A percentile compares a stretch with the other conserved stretches of the same genome.
Conservation (phyloP, 2,888 invertebrate species). For the Dynastes grantii region DNA sequence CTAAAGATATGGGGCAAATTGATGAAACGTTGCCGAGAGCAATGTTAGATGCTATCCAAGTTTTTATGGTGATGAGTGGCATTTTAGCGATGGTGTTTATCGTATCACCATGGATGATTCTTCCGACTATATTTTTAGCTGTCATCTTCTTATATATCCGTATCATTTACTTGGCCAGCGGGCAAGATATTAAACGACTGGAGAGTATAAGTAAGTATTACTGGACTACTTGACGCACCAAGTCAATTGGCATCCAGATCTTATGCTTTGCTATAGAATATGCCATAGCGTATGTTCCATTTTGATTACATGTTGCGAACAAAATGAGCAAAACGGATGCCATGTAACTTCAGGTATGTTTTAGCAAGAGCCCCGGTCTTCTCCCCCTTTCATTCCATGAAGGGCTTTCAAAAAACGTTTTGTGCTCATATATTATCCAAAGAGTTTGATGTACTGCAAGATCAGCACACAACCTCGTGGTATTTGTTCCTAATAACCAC, state of each 20-base stretch:
- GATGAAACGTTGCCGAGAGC: slow-evolving; percentile 82
- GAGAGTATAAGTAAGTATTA: slow-evolving; percentile 71
- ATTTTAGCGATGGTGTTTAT: slow-evolving; percentile 82
- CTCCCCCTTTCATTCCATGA: too few species aligned
- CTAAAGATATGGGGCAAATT: slow-evolving; percentile 87
- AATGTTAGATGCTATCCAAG: slow-evolving; percentile 77
- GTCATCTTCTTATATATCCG: slow-evolving; percentile 78
- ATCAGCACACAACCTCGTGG: slow-evolving; percentile 78
- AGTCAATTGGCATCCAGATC: too few species aligned
- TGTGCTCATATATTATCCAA: slow-evolving; percentile 83
- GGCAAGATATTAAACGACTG: slow-evolving; percentile 81
- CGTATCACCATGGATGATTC: slow-evolving; percentile 79
- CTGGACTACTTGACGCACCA: too few species aligned
- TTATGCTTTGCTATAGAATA: not conserved
- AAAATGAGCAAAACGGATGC: not conserved
- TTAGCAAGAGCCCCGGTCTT: slow-evolving; percentile 91
- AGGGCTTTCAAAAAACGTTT: too few species aligned
- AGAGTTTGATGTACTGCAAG: slow-evolving; percentile 84
- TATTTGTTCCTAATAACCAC: slow-evolving; percentile 75
- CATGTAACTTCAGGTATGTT: slow-evolving; percentile 51
- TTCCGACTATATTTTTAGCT: slow-evolving; percentile 77
- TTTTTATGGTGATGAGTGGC: slow-evolving; percentile 81
- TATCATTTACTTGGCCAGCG: slow-evolving; percentile 79
- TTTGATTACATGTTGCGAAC: not conserved
- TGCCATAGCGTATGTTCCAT: not conserved